A percentile compares a stretch with the other conserved stretches of the same genome.
phyloP scores from a whole-genome alignment of 2,888 invertebrate genomes.

The Cantharis nigra region DNA sequence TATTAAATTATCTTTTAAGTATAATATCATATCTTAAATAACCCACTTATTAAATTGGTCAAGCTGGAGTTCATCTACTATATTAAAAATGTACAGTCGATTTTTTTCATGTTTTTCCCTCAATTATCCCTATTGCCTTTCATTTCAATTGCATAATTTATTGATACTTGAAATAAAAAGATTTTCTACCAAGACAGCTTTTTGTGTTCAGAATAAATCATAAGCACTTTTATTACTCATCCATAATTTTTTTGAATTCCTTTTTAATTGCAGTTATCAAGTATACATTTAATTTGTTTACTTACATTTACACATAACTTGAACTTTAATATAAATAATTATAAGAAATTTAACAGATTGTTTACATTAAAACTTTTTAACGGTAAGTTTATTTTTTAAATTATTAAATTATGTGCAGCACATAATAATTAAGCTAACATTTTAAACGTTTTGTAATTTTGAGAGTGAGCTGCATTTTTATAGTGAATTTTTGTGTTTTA shows the following conservation, averaged over 20 bases:
- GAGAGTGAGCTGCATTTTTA: not conserved
- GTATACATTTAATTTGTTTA: not conserved
- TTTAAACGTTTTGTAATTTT: not conserved
- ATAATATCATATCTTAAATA: no score
- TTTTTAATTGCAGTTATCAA: not conserved
- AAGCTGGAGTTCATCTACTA: no score
- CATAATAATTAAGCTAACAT: not conserved
- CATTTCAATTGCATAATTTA: not conserved
- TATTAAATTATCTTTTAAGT: no score
- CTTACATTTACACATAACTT: not conserved
- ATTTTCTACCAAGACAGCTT: not conserved
- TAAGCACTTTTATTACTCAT: not conserved
- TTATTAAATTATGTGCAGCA: not conserved
- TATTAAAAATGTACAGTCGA: no score
- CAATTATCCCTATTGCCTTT: not conserved
- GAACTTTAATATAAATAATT: not conserved
- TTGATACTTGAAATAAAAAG: not conserved
- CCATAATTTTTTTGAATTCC: not conserved
- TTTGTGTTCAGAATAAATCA: not conserved
- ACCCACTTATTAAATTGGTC: no score
- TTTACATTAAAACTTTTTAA: not conserved
- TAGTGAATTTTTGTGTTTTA: slow-evolving; percentile 18
- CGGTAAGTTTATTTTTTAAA: not conserved
- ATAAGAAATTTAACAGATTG: not conserved
- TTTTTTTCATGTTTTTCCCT: no score